Percentiles rank a stretch among this genome's conserved stretches.
These are phyloP conservation scores for Arctocebus calabarensis DNA, from an alignment of 2,797 vertebrate genomes.

Conservation along the genomic window DNA sequence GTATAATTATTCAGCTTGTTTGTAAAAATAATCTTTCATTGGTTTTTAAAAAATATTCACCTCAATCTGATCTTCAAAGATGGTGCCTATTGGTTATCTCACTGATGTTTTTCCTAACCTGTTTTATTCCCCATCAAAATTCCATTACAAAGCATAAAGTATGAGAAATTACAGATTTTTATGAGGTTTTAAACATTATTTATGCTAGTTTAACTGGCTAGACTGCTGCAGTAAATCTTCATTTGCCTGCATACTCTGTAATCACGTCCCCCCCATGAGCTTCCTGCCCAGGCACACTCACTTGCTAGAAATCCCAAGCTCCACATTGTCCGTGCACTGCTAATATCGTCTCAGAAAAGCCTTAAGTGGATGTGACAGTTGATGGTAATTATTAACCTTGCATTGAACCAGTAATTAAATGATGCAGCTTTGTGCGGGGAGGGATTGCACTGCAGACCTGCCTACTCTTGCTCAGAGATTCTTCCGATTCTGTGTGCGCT, in stretches of 20 bases:
- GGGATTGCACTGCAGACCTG: not conserved
- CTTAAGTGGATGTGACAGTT: slow-evolving; percentile 47
- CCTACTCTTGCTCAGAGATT: not conserved
- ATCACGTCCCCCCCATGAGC: not conserved
- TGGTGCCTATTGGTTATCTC: not conserved
- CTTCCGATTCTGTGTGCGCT: not conserved
- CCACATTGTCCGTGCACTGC: not conserved
- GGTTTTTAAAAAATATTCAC: not conserved
- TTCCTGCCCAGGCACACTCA: not conserved
- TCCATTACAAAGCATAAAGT: not conserved
- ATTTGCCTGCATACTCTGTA: not conserved
- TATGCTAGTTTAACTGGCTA: not conserved
- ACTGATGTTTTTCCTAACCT: not conserved
- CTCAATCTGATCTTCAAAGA: not conserved
- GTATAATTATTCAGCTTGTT: not conserved
- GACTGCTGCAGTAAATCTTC: not conserved
- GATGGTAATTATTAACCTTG: slow-evolving; percentile 54
- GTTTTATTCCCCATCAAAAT: not conserved
- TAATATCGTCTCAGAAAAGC: slow-evolving; percentile 42
- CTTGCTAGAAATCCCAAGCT: not conserved
- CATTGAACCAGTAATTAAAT: slow-evolving; percentile 31
- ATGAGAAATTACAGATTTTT: not conserved
- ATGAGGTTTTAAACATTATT: not conserved
- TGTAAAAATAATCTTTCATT: not conserved
- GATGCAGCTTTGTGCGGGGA: not conserved